A percentile compares a stretch with the other conserved stretches of the same genome.
These are phyloP conservation scores for Vicugna pacos DNA, from an alignment of 2,113 vertebrate genomes.

Conservation along the genomic window DNA sequence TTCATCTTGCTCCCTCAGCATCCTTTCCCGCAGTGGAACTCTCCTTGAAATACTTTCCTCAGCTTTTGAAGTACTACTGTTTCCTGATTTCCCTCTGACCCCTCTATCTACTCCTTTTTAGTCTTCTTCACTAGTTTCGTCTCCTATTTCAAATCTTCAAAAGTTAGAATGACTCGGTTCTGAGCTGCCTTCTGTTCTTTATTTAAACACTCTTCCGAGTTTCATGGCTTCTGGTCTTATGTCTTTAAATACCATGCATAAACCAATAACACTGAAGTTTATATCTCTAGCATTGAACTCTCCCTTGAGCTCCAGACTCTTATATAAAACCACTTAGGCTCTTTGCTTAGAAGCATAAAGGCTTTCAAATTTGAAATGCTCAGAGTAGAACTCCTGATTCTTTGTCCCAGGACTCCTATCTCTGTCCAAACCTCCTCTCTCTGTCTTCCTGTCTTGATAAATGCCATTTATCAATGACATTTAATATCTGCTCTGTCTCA, in stretches of 20 bases:
- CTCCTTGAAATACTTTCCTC: neutral
- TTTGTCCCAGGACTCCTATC: neutral
- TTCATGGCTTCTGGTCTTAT: neutral
- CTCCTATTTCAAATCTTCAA: neutral
- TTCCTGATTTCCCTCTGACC: neutral
- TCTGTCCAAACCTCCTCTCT: neutral
- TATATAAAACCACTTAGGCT: neutral
- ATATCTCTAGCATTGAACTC: neutral
- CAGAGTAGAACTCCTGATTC: neutral
- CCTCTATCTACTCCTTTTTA: neutral
- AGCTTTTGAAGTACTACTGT: neutral
- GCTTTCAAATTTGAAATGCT: neutral
- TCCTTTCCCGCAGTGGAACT: neutral
- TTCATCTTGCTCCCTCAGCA: neutral
- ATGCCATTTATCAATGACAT: neutral
- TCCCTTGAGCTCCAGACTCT: neutral
- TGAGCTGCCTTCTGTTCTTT: neutral
- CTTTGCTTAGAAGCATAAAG: neutral
- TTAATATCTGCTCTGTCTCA: neutral
- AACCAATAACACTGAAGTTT: neutral
- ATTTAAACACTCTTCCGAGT: neutral
- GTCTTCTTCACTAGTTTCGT: neutral
- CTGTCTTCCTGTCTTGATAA: neutral
- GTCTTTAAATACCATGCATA: neutral
- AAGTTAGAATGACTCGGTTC: neutral